Conservation (phyloP, 2,797 vertebrate genomes). For the Rhinogobio ventralis region DNA sequence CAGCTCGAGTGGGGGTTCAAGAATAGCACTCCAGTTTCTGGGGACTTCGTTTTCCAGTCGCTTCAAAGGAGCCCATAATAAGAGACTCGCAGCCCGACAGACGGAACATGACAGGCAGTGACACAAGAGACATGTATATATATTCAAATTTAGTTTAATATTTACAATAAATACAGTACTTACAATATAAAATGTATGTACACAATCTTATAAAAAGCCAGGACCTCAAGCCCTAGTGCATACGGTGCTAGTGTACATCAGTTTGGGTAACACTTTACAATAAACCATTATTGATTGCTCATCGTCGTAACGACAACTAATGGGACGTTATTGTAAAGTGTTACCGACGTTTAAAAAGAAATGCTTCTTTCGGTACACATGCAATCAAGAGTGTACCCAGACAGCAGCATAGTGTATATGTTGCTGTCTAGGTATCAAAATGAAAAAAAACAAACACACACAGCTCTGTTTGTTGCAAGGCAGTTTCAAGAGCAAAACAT, state of each 20-base stretch:
- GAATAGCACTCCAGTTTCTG: conserved; percentile 62
- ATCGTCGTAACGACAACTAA: neutral
- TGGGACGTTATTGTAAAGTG: conserved; percentile 39
- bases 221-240: conserved; percentile 89
- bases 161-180: conserved; percentile 93
- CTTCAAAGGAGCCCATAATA: conserved; percentile 57
- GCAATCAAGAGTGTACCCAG: neutral
- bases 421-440: conserved; percentile 18
- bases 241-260: conserved; percentile 85
- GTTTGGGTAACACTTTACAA: conserved; percentile 40
- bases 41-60: conserved; percentile 43
- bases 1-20: conserved; percentile 67
- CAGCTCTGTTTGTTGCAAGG: conserved; percentile 72
- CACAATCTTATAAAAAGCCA: conserved; percentile 87
- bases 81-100: conserved; percentile 59
- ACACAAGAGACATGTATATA: conserved; percentile 38
- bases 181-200: conserved; percentile 90
- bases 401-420: too few species aligned
- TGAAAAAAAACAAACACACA: conserved; percentile 57
- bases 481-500: conserved; percentile 85
- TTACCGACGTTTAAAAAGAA: conserved; percentile 42
- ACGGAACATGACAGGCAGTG: conserved; percentile 60
- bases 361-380: neutral
- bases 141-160: conserved; percentile 82
- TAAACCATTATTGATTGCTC: neutral